Percentiles rank a stretch among this genome's conserved stretches.
phyloP scores from a whole-genome alignment of 2,797 vertebrate genomes.

The Atherinosoma microstoma region DNA sequence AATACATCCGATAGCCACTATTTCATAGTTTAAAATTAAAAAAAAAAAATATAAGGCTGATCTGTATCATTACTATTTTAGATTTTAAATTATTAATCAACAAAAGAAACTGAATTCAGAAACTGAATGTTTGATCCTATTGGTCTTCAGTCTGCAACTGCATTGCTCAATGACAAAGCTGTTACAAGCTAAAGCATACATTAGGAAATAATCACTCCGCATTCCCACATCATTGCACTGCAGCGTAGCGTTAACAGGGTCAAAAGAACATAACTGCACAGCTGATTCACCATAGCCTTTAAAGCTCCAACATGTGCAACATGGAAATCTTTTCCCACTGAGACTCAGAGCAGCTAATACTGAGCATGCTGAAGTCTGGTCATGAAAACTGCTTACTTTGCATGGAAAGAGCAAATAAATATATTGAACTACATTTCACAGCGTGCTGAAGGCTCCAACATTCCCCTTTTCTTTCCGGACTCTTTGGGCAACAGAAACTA shows the following conservation, averaged over 20 bases:
- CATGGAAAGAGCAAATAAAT: not conserved
- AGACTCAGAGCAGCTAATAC: slow-evolving; percentile 6
- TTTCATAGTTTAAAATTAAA: not conserved
- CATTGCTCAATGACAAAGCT: slow-evolving; percentile 15
- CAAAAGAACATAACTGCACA: slow-evolving; percentile 18
- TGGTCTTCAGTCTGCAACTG: not conserved
- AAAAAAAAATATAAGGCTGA: not conserved
- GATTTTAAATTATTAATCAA: not conserved
- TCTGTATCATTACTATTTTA: not conserved
- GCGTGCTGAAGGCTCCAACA: not conserved
- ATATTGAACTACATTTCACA: not conserved
- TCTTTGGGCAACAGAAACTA: slow-evolving; percentile 5
- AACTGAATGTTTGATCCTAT: not conserved
- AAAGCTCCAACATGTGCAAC: slow-evolving; percentile 14
- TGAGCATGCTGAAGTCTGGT: not conserved
- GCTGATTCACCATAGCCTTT: slow-evolving; percentile 26
- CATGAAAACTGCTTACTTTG: slow-evolving; percentile 3
- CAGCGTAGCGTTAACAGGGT: slow-evolving; percentile 19
- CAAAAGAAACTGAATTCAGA: not conserved
- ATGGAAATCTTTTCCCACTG: slow-evolving; percentile 2
- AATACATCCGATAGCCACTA: not conserved
- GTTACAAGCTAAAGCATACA: slow-evolving; percentile 8
- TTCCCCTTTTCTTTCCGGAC: slow-evolving; percentile 7
- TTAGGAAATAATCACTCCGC: slow-evolving; percentile 3
- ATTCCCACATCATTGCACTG: not conserved